Base-by-base conservation (phyloP, 2,797 vertebrate genomes). In the Chelon labrosus region DNA sequence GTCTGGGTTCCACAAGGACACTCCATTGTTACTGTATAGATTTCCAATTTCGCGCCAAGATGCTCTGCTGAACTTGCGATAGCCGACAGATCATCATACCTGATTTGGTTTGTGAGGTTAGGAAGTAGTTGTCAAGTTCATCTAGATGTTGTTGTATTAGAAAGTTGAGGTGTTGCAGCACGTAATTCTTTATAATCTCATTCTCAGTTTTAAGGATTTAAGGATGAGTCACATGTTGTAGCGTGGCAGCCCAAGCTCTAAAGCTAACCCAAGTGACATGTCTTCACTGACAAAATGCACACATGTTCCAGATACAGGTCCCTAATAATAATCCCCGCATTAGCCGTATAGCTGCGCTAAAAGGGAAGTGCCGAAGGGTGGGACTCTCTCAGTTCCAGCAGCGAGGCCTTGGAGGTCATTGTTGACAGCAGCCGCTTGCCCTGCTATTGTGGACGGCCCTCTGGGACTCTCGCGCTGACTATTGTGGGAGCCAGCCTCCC, bases 401-500 rank as follows among this genome's bases (percentile, higher is more conserved):
- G 77, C 9, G 66, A 88, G 87, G 82, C 85, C 85, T 89, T 77
- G 77, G 85, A 89, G 86, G 84, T 88, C 88, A 82, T 85, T 92
- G 91, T 90, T 85, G 88, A 91, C 91, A 86, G 87, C 84, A 85
- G 85, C 83, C 86, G 64, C 76, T 89, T 70, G 86, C 80, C 83
- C 82, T 87, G 87, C 90, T 88, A 89, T 93, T 94, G 92, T 93
- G 73, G 81, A 83, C 42, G 58, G 79, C 83, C 86, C 92, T 78
- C 66, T 55, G 88, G 87, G 91, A 92, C 75, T 79, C 88, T 72
- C 51, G 57, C 57, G 7, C 35, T 11, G 56, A 77, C 90, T 91
- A 92, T 94, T 93, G 90, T 93, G 78, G 86, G 89, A 91, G 73
- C 79, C 77, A 77, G 87, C 84, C 89, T 91, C 88, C 89, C 61